Evolutionary conservation across 2,888 invertebrate genomes (phyloP).

Genomic region (Phyto melanocephala): DNA sequence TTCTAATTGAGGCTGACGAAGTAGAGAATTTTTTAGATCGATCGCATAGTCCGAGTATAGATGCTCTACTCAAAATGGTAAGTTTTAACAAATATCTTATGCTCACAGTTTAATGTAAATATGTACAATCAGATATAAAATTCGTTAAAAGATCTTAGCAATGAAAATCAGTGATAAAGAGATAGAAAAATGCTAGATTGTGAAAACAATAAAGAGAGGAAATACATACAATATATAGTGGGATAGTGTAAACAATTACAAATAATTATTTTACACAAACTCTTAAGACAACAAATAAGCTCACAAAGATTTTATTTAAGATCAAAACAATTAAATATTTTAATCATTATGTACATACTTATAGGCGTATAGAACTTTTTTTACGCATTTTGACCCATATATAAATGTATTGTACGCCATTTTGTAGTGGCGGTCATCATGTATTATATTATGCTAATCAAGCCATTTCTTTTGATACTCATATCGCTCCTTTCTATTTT

Average conservation of each 20-base stretch:
- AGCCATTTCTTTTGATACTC: too few relatives aligned
- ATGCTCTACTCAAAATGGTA: slow-evolving; percentile 55
- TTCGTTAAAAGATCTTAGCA: not conserved
- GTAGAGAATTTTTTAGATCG: slow-evolving; percentile 27
- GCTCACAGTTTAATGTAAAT: too few relatives aligned
- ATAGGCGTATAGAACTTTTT: too few relatives aligned
- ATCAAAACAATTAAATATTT: too few relatives aligned
- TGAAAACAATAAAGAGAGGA: not conserved
- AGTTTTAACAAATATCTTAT: slow-evolving; percentile 11
- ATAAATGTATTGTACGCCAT: too few relatives aligned
- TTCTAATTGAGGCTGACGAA: slow-evolving; percentile 46
- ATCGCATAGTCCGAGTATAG: slow-evolving; percentile 39
- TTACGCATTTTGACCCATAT: too few relatives aligned
- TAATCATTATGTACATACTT: too few relatives aligned
- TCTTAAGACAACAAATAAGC: not conserved
- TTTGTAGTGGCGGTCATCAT: too few relatives aligned
- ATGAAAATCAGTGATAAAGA: not conserved
- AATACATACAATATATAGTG: not conserved
- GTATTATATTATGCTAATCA: too few relatives aligned
- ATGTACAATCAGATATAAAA: not conserved
- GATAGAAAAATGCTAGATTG: not conserved
- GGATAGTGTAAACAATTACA: not conserved
- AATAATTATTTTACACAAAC: not conserved
- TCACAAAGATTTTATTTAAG: too few relatives aligned
- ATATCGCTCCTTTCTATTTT: too few relatives aligned